Conservation (phyloP, 2,888 invertebrate genomes). For the Tricholauxania praeusta region DNA sequence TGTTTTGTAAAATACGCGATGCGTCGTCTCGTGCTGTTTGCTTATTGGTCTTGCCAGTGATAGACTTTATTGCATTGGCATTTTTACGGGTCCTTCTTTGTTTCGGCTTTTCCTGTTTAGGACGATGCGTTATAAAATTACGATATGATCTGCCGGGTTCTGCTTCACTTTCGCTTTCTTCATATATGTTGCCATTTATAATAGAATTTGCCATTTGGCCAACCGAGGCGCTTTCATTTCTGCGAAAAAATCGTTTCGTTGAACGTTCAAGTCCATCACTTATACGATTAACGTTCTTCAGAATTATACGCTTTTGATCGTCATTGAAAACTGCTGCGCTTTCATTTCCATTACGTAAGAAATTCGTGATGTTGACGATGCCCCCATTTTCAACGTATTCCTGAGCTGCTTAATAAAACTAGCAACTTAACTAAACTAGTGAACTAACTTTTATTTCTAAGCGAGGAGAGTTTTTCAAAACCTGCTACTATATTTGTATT, state of each 20-base stretch:
- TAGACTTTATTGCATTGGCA: background rate
- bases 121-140: slow-evolving; percentile 31
- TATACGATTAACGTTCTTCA: slow-evolving; percentile 39
- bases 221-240: background rate
- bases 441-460: too few species aligned
- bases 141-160: slow-evolving; percentile 44
- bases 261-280: slow-evolving; percentile 22
- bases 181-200: slow-evolving; percentile 33
- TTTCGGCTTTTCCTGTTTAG: background rate
- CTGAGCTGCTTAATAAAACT: slow-evolving; percentile 31
- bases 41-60: too few species aligned
- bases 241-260: slow-evolving; percentile 1
- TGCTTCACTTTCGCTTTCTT: slow-evolving; percentile 36
- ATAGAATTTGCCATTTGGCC: background rate
- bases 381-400: slow-evolving; percentile 40
- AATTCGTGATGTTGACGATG: slow-evolving; percentile 38
- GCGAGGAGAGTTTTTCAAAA: too few species aligned
- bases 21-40: background rate
- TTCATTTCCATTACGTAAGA: slow-evolving; percentile 33
- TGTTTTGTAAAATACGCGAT: background rate
- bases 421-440: too few species aligned
- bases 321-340: slow-evolving; percentile 38
- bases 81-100: background rate
- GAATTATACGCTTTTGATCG: slow-evolving; percentile 37
- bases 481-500: too few species aligned